Base-by-base conservation (phyloP, 1,140 invertebrate species). In the Drosophila mojavensis region DNA sequence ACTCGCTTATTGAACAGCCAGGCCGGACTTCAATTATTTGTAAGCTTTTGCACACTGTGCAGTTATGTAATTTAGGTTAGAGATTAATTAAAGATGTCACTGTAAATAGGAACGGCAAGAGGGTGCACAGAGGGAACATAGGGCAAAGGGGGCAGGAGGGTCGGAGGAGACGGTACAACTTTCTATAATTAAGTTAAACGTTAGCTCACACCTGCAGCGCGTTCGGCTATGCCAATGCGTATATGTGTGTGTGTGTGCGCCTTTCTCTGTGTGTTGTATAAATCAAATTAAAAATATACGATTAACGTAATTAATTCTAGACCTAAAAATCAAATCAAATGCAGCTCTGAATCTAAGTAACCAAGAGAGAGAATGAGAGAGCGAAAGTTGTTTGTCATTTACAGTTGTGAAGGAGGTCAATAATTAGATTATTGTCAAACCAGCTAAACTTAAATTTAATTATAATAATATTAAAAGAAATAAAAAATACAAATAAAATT, bases 61-160 rank as follows among this genome's bases (percentile, higher is more conserved):
- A 89, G 84, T 89, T 89, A 83, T 86, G 72, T 75, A 89, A 89
- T 78, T 76, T 89, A 89, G 84, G 84, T 78, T 89, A 89, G 85
- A 89, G 84, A 89, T 89, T 89, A 89, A 89, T 89, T 89, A 89
- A 89, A 81, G 60, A 36, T 74, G 74, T 68, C 67, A 79, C 84
- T 89, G 84, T 89, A 89, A 84, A 89, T 89, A 89, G 61, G 61
- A 55, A 61, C 47, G 47, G 48, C 15, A 11, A 6, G 50, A 24
- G 17, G 30, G 7, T n/a, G 33, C 33, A 33, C 5, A 43, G 45
- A 28, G 5, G 5, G 26, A 0, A 28, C 3, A 28, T 0, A 24
- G 30, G 54, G 6, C 28, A 56, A 48, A 51, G 75, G 41, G 26
- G n/a, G 43, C 17, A 17, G 51, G 24, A n/a, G n/a, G 55, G 7